Percentiles rank a stretch among this genome's conserved stretches.
Conservation (phyloP, 2,113 vertebrate species). For the Diphyllodes magnificus region DNA sequence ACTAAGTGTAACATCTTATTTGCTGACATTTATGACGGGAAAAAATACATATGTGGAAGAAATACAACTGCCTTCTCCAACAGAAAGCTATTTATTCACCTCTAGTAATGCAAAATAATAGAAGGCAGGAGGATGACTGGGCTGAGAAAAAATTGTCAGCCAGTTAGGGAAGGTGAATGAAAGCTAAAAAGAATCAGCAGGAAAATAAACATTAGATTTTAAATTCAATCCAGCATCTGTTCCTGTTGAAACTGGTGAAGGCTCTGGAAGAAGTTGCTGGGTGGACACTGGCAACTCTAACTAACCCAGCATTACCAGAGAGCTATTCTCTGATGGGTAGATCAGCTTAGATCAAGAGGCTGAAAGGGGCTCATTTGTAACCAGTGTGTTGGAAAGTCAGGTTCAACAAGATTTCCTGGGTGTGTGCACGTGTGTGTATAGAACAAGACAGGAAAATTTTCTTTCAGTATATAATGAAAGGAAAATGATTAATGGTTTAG, state of each 20-base stretch:
- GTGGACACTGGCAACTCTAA: neutral
- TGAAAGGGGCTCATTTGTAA: neutral
- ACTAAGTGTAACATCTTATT: neutral
- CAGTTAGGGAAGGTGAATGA: neutral
- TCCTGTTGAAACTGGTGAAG: neutral
- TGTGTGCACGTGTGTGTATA: neutral
- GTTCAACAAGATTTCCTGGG: neutral
- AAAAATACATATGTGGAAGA: neutral
- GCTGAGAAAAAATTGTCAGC: neutral
- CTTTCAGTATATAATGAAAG: constrained; percentile 22
- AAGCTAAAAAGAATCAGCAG: neutral
- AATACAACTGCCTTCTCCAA: neutral
- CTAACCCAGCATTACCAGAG: neutral
- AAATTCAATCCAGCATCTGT: neutral
- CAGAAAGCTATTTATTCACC: neutral
- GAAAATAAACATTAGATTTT: neutral
- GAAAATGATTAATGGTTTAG: constrained; percentile 47
- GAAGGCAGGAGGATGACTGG: neutral
- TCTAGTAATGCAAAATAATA: neutral
- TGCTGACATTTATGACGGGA: neutral
- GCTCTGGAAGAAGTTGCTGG: neutral
- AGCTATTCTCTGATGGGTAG: neutral
- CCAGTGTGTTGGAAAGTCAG: neutral
- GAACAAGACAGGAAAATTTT: neutral
- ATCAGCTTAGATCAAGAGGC: neutral